Percentiles rank a stretch among this genome's conserved stretches.
These are phyloP conservation scores for Poecilia velifera DNA, from an alignment of 2,797 vertebrate species.

Conservation along the genomic window DNA sequence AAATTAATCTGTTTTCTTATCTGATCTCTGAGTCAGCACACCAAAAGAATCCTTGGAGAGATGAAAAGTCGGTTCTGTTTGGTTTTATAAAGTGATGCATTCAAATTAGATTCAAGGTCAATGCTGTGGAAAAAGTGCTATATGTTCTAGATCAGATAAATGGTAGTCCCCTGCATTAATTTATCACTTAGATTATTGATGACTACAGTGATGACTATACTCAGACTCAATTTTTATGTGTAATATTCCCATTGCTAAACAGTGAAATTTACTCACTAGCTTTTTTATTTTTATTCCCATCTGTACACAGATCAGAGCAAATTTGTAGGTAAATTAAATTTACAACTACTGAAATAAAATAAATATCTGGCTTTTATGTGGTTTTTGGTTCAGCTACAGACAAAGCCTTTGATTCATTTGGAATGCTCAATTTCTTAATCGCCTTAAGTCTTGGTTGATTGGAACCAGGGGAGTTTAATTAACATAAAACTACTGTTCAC, in stretches of 20 bases:
- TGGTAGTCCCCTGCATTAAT: background rate
- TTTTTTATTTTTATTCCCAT: background rate
- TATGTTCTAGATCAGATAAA: background rate
- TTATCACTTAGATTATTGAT: background rate
- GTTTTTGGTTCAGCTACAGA: background rate
- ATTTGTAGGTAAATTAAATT: background rate
- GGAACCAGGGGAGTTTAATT: background rate
- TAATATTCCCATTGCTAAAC: background rate
- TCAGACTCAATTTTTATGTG: background rate
- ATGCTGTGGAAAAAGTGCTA: background rate
- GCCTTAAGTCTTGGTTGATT: background rate
- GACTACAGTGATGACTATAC: background rate
- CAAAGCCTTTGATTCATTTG: background rate
- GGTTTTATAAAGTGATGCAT: background rate
- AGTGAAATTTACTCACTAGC: background rate
- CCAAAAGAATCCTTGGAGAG: background rate
- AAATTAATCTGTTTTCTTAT: background rate
- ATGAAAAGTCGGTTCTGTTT: background rate
- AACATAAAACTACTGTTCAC: background rate
- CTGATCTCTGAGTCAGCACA: background rate
- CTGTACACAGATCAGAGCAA: background rate
- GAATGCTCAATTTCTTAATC: background rate
- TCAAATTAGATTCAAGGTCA: background rate
- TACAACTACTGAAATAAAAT: background rate
- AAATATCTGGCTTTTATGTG: background rate